These are phyloP conservation scores for Oegoconia quadripuncta DNA, from an alignment of 2,888 invertebrate genomes.

Conservation along the genomic window DNA sequence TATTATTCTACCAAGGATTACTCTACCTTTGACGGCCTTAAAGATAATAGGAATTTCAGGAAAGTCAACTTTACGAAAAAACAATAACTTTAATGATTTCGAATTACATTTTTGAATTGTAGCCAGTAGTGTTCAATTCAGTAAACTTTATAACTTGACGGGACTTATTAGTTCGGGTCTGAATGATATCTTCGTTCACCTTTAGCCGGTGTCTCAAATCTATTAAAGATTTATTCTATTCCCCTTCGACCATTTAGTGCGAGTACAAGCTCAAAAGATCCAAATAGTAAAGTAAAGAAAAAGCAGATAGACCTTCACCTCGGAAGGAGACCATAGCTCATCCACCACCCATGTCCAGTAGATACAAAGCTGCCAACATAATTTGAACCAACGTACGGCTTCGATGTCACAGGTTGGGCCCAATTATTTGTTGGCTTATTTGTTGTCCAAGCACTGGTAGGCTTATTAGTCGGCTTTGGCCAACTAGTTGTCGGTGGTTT, in stretches of 20 bases:
- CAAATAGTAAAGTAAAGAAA: constrained; percentile 8
- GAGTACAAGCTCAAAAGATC: not conserved
- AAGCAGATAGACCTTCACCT: constrained; percentile 15
- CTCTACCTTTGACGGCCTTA: too few species aligned
- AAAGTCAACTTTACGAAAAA: too few species aligned
- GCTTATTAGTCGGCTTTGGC: constrained; percentile 39
- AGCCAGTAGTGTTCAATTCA: too few species aligned
- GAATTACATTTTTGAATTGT: too few species aligned
- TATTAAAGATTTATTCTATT: not conserved
- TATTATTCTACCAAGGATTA: too few species aligned
- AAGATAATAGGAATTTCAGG: too few species aligned
- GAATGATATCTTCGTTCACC: too few species aligned
- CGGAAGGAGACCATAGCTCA: constrained; percentile 26
- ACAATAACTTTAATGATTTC: too few species aligned
- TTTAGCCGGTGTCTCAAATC: too few species aligned
- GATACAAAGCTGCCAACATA: constrained; percentile 18
- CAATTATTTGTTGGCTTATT: constrained; percentile 5
- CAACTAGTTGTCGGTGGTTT: constrained; percentile 22
- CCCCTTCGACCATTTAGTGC: too few species aligned
- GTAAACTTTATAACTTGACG: too few species aligned
- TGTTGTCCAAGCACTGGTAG: constrained; percentile 6
- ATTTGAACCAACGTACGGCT: constrained; percentile 13
- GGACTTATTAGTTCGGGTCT: too few species aligned
- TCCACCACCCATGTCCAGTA: constrained; percentile 40
- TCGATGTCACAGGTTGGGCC: constrained; percentile 11